Conservation (phyloP, 2,888 invertebrate genomes). For the Dryobotodes eremita region DNA sequence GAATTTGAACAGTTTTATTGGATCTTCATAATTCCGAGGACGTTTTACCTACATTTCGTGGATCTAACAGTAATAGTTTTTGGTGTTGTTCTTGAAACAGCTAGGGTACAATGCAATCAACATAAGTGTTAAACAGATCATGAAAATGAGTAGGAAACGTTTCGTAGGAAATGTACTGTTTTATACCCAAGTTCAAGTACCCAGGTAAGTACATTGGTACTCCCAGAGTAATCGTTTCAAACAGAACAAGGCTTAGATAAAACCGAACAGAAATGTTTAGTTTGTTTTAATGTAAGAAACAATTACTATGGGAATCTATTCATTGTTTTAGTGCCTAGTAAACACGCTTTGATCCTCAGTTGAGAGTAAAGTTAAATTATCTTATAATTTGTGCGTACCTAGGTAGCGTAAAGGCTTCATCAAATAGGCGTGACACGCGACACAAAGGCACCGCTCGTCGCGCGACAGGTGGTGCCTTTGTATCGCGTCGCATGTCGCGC, state of each 20-base stretch:
- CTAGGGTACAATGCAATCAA: too few species aligned
- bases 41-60: neutral
- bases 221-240: slow-evolving; percentile 8
- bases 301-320: slow-evolving; percentile 37
- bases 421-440: too few species aligned
- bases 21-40: neutral
- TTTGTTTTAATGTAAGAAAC: slow-evolving; percentile 27
- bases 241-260: slow-evolving; percentile 34
- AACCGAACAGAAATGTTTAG: slow-evolving; percentile 27
- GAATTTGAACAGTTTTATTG: neutral
- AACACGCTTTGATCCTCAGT: slow-evolving; percentile 31
- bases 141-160: neutral
- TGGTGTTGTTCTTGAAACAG: too few species aligned
- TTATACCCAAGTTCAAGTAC: neutral
- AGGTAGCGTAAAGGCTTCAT: neutral
- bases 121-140: too few species aligned
- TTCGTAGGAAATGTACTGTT: neutral
- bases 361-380: slow-evolving; percentile 44
- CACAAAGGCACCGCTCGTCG: too few species aligned
- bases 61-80: too few species aligned
- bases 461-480: too few species aligned
- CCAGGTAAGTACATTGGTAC: neutral
- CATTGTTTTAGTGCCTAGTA: slow-evolving; percentile 30
- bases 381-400: slow-evolving; percentile 1
- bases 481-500: too few species aligned